A percentile compares a stretch with the other conserved stretches of the same genome.
Conservation (phyloP, 2,113 vertebrate genomes). For the Oreocharis arfaki region DNA sequence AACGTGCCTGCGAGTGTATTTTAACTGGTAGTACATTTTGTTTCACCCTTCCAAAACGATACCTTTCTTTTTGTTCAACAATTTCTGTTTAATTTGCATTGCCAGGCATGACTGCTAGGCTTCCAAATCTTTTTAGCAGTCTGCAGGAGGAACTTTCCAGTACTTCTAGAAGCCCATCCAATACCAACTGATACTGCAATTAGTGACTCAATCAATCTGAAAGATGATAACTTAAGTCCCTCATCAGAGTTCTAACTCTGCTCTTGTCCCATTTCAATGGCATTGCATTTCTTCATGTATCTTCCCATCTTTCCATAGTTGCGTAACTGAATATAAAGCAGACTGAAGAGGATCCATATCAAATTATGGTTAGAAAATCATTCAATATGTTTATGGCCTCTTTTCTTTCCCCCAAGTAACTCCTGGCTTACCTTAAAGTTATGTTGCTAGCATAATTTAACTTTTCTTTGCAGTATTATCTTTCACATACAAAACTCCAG, state of each 20-base stretch:
- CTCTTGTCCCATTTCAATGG: not conserved
- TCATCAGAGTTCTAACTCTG: not conserved
- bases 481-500: not conserved
- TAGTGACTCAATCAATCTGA: constrained; percentile 19
- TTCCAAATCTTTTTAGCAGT: constrained; percentile 11
- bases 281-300: not conserved
- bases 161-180: not conserved
- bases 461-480: not conserved
- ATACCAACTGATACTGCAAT: constrained; percentile 31
- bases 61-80: not conserved
- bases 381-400: not conserved
- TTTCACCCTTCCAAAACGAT: constrained; percentile 37
- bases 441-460: not conserved
- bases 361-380: not conserved
- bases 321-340: not conserved
- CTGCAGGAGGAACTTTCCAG: not conserved
- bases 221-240: not conserved
- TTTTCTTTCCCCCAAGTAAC: not conserved
- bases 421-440: not conserved
- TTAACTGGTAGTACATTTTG: not conserved
- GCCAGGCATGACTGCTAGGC: not conserved
- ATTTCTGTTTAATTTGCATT: constrained; percentile 40
- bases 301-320: not conserved
- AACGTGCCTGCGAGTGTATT: not conserved
- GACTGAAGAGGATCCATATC: not conserved